These are phyloP conservation scores for Phyllostomus hastatus DNA, from an alignment of 2,113 vertebrate species.

Conservation along the genomic window DNA sequence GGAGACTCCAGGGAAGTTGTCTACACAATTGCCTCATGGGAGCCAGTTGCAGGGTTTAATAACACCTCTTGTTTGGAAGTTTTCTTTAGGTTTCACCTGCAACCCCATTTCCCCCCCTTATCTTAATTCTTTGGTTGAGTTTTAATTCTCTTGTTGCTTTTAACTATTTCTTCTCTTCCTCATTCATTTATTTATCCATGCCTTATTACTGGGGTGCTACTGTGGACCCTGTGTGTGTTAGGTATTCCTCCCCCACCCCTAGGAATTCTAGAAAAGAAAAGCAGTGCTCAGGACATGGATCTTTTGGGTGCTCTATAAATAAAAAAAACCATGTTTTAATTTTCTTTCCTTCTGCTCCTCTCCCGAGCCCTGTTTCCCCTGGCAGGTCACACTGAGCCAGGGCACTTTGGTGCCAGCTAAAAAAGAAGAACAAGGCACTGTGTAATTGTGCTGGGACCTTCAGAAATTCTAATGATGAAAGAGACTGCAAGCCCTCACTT, in stretches of 20 bases:
- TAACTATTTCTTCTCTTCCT: fast-evolving
- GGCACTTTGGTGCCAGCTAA: neutral
- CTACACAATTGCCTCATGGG: neutral
- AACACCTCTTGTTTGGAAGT: neutral
- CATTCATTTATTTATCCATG: neutral
- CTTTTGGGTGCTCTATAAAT: neutral
- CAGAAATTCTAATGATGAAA: conserved; percentile 72
- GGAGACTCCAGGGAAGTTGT: neutral
- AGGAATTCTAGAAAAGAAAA: neutral
- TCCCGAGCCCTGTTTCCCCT: neutral
- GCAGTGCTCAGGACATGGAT: neutral
- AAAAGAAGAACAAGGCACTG: neutral
- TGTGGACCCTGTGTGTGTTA: neutral
- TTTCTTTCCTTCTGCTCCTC: neutral
- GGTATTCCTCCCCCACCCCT: neutral
- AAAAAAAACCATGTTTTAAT: neutral
- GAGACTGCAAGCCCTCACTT: conserved; percentile 71
- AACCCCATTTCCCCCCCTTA: neutral
- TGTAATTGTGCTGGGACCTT: conserved; percentile 33
- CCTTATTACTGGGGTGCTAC: neutral
- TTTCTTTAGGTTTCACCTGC: neutral
- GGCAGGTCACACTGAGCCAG: neutral
- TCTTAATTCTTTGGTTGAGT: neutral
- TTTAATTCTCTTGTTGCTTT: neutral
- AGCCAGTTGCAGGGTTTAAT: neutral